Base-by-base conservation (phyloP, 2,888 invertebrate species). In the Germaria angustata region DNA sequence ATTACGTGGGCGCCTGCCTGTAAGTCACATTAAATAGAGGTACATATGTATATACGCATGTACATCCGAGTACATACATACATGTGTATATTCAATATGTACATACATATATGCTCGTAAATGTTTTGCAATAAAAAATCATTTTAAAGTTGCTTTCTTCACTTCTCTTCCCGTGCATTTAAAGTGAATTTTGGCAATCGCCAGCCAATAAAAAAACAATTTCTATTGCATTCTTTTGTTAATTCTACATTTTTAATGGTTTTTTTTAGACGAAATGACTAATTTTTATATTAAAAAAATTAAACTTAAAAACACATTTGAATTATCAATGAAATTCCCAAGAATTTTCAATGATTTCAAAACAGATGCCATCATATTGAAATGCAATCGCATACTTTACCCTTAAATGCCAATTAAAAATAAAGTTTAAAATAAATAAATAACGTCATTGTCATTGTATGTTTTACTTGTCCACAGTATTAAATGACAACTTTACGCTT, bases 331-430 rank as follows among this genome's bases (percentile, higher is more conserved):
- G 7, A 24, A 39, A 65, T 75, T 82, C 79, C 79, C 71, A 71
- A 82, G 82, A 82, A 76, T 82, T 61, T 76, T 71, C 66, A 76
- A 79, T 66, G 79, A 79, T 79, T 82, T 79, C 11, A 15, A 61
- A 79, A 76, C 82, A 82, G 79, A 79, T 82, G 82, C 71, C 44
- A 28, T 15, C 65, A 32, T 53, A 51, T 41, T 41, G 55, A 72
- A 57, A 69, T 63, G 69, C 71, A 79, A 73, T 73, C 72, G 66
- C 66, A 82, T 82, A 71, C 78, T 71, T 78, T 82, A 75, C 79
- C 78, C 78, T 82, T 82, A 79, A 82, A 79, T 79, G 82, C 65
- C 82, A 82, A 79, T 82, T 79, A 75, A 79, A 82, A 55, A 53
- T 59, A 49, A 71, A 72, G 32, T 57, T 75, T 24, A 65, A 59